Evolutionary conservation across 2,797 vertebrate genomes (phyloP).

Genomic region (Glossophaga mutica): DNA sequence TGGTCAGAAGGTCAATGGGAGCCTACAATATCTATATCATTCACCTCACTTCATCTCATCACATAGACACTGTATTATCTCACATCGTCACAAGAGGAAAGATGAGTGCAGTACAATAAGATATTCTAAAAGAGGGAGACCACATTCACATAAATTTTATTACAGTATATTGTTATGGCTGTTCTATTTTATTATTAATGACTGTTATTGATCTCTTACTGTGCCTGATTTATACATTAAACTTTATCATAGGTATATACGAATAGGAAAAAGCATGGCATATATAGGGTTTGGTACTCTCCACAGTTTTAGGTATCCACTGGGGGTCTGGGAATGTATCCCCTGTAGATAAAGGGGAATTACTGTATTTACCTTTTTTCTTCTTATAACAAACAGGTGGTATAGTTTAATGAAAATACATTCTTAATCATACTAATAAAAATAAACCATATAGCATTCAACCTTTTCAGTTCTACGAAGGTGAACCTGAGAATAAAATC

Average conservation of each 20-base stretch:
- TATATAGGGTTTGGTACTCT: neutral
- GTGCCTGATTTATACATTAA: neutral
- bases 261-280: neutral
- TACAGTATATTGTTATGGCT: neutral
- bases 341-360: neutral
- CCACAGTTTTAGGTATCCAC: neutral
- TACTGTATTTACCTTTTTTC: neutral
- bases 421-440: constrained; percentile 49
- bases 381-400: constrained; percentile 37
- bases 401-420: constrained; percentile 51
- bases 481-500: constrained; percentile 51
- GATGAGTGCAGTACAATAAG: neutral
- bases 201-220: neutral
- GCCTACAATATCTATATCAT: neutral
- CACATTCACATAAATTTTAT: neutral
- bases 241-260: neutral
- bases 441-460: constrained; percentile 45
- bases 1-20: neutral
- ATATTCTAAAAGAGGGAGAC: neutral
- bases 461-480: constrained; percentile 39
- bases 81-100: neutral
- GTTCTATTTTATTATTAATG: neutral
- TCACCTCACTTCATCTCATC: neutral
- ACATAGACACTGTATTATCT: neutral
- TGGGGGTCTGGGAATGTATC: neutral